phyloP scores from a whole-genome alignment of 1,140 invertebrate species.

The Drosophila sulfurigaster region DNA sequence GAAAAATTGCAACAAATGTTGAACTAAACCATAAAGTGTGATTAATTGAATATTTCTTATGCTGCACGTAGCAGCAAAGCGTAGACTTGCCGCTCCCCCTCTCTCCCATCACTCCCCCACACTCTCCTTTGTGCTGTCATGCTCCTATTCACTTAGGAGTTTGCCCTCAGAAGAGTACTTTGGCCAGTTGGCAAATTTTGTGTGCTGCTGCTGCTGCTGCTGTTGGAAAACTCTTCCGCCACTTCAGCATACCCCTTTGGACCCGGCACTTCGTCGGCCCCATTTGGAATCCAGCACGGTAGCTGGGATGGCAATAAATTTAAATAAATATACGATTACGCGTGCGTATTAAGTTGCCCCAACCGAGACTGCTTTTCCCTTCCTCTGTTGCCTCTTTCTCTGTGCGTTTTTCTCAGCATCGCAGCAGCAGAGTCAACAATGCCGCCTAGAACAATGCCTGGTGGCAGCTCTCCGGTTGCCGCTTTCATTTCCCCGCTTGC shows the following conservation, averaged over 20 bases:
- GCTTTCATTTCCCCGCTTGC: background rate
- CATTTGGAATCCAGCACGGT: slow-evolving; percentile 38
- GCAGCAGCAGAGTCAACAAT: slow-evolving; percentile 6
- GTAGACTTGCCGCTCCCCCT: background rate
- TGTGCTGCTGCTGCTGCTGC: slow-evolving; percentile 17
- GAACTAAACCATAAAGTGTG: slow-evolving; percentile 82
- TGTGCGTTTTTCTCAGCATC: background rate
- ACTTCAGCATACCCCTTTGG: slow-evolving; percentile 13
- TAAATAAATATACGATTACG: slow-evolving; percentile 84
- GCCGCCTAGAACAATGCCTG: slow-evolving; percentile 66
- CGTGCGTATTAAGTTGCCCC: slow-evolving; percentile 82
- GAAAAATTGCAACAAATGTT: slow-evolving; percentile 84
- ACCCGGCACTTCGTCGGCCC: background rate
- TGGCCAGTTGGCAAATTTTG: slow-evolving; percentile 51
- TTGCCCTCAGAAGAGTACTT: slow-evolving; percentile 12
- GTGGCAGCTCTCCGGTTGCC: slow-evolving; percentile 20
- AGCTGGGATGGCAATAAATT: slow-evolving; percentile 77
- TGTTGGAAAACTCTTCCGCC: slow-evolving; percentile 29
- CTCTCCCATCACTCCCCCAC: background rate
- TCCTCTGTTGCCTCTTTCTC: background rate
- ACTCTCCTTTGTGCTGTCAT: background rate
- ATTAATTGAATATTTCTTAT: slow-evolving; percentile 84
- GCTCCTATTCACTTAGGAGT: slow-evolving; percentile 17
- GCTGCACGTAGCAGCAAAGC: slow-evolving; percentile 61
- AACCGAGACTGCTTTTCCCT: slow-evolving; percentile 16